Evolutionary conservation across 2,113 vertebrate species (phyloP).

Genomic region (Microtus oregoni): DNA sequence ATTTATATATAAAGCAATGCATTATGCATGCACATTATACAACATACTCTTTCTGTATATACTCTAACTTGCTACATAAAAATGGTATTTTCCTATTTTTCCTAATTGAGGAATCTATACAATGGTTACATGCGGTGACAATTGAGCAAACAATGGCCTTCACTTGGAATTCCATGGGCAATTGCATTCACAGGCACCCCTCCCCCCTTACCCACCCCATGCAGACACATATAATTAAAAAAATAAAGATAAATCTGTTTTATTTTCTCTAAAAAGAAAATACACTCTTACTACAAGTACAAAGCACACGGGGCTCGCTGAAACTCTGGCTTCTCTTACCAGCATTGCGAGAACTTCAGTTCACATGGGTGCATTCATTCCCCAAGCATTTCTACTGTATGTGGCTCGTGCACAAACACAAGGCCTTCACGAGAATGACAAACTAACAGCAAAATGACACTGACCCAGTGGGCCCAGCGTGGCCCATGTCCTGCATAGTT

Average conservation of each 20-base stretch:
- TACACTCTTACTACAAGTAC: background rate
- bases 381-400: background rate
- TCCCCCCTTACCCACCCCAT: no score
- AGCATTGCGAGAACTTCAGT: background rate
- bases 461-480: no score
- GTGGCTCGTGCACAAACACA: background rate
- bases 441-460: background rate
- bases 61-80: background rate
- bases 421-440: background rate
- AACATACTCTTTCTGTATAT: background rate
- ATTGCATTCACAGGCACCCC: background rate
- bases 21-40: background rate
- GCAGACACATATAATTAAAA: background rate
- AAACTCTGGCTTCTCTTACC: background rate
- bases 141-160: background rate
- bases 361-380: background rate
- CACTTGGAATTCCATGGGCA: background rate
- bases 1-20: background rate
- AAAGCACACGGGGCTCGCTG: background rate
- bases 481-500: background rate
- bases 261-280: background rate
- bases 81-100: constrained; percentile 46
- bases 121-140: background rate
- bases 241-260: background rate
- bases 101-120: constrained; percentile 7